A percentile compares a stretch with the other conserved stretches of the same genome.
Evolutionary conservation across 2,113 vertebrate species (phyloP).

Genomic region (Sarotherodon lohbergeri): DNA sequence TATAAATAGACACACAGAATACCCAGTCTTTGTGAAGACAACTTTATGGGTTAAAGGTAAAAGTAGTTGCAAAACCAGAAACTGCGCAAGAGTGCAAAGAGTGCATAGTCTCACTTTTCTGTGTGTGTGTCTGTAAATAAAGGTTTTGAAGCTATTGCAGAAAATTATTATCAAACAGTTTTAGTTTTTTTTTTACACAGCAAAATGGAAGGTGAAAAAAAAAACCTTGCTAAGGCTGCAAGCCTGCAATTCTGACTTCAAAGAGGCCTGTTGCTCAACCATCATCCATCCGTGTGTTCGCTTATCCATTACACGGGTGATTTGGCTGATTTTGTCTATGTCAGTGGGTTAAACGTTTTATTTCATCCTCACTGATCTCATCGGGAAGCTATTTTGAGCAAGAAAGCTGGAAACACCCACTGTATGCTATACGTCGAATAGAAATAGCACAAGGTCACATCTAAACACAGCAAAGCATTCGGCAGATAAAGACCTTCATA

Average conservation of each 20-base stretch:
- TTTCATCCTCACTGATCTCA: not conserved
- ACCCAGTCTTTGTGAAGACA: not conserved
- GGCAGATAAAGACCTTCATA: not conserved
- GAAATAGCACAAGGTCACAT: not conserved
- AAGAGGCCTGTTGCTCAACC: not conserved
- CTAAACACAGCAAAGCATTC: not conserved
- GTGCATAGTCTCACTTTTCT: not conserved
- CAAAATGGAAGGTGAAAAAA: not conserved
- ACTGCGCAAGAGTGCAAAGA: not conserved
- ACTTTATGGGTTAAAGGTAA: not conserved
- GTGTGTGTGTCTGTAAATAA: not conserved
- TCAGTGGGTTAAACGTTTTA: not conserved
- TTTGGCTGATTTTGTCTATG: not conserved
- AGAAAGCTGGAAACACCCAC: not conserved
- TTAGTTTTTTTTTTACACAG: accelerated
- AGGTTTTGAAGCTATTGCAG: not conserved
- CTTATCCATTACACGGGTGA: not conserved
- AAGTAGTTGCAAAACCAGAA: not conserved
- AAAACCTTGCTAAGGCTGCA: not conserved
- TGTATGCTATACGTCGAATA: not conserved
- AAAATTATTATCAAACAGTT: not conserved
- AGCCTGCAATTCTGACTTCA: not conserved
- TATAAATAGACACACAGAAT: not conserved
- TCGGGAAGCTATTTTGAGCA: not conserved
- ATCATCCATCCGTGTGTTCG: not conserved